A percentile compares a stretch with the other conserved stretches of the same genome.
Evolutionary conservation across 2,113 vertebrate species (phyloP).

Genomic region (Dicentrarchus labrax): DNA sequence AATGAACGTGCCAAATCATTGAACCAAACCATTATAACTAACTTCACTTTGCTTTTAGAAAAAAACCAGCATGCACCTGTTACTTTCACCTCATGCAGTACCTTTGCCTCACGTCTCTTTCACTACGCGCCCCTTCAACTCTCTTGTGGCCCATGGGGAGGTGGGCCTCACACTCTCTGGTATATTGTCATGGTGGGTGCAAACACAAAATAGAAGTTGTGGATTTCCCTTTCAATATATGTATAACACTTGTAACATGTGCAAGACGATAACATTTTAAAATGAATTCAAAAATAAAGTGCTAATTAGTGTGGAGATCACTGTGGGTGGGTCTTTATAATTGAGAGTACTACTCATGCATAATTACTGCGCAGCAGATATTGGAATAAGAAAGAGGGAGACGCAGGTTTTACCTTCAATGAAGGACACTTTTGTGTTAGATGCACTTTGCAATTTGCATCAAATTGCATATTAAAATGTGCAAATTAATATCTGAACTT

Average conservation of each 20-base stretch:
- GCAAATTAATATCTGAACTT: slow-evolving; percentile 66
- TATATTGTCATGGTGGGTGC: not conserved
- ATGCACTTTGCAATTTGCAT: slow-evolving; percentile 66
- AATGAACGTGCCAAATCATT: not conserved
- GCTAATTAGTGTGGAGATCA: slow-evolving; percentile 42
- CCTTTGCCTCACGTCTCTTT: not conserved
- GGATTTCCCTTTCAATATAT: not conserved
- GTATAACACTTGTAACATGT: not conserved
- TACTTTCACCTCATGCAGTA: not conserved
- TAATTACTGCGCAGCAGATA: slow-evolving; percentile 52
- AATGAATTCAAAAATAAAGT: slow-evolving; percentile 51
- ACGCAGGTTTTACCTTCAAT: slow-evolving; percentile 43
- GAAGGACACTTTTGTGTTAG: slow-evolving; percentile 56
- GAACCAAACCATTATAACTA: too few species aligned
- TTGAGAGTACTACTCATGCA: slow-evolving; percentile 42
- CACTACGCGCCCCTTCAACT: not conserved
- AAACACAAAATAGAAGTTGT: not conserved
- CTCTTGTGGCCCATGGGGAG: not conserved
- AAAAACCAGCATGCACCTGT: not conserved
- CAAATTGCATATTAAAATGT: slow-evolving; percentile 71
- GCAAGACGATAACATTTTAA: not conserved
- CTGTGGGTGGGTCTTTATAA: slow-evolving; percentile 38
- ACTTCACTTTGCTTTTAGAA: not conserved
- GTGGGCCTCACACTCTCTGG: not conserved
- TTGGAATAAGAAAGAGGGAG: slow-evolving; percentile 38